These are phyloP conservation scores for Drosophila trapezifrons DNA, from an alignment of 1,140 invertebrate genomes.

Conservation along the genomic window DNA sequence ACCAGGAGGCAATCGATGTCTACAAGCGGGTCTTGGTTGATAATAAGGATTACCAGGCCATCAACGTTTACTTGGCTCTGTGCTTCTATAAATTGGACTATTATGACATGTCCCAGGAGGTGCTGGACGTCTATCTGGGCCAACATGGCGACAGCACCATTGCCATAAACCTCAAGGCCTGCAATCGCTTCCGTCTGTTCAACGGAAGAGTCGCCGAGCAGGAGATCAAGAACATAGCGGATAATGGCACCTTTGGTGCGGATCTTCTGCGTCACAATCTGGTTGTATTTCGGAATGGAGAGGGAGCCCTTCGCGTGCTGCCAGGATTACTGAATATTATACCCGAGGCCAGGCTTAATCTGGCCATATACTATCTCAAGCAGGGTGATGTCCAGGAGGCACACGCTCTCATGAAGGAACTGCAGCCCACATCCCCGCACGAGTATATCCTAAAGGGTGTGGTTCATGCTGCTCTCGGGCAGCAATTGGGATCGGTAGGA, in stretches of 20 bases:
- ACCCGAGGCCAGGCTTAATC: slow-evolving; percentile 97
- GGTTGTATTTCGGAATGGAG: slow-evolving; percentile 97
- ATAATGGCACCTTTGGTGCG: slow-evolving; percentile 94
- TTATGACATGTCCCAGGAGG: slow-evolving; percentile 96
- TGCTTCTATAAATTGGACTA: slow-evolving; percentile 99
- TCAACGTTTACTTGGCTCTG: slow-evolving; percentile 98
- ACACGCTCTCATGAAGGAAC: slow-evolving; percentile 94
- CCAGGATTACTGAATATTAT: slow-evolving; percentile 97
- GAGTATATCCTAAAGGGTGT: slow-evolving; percentile 99
- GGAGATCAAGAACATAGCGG: slow-evolving; percentile 91
- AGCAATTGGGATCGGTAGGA: slow-evolving; percentile 94
- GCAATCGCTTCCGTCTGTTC: slow-evolving; percentile 91
- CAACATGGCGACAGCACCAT: slow-evolving; percentile 97
- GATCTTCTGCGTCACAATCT: slow-evolving; percentile 98
- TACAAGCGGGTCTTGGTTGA: slow-evolving; percentile 97
- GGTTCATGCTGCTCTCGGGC: slow-evolving; percentile 96
- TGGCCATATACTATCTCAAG: slow-evolving; percentile 97
- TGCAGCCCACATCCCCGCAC: slow-evolving; percentile 96
- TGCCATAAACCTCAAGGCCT: slow-evolving; percentile 96
- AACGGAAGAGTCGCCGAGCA: slow-evolving; percentile 97
- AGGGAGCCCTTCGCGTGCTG: slow-evolving; percentile 95
- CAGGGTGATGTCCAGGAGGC: slow-evolving; percentile 96
- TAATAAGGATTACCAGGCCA: slow-evolving; percentile 96
- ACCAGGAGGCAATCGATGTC: slow-evolving; percentile 99
- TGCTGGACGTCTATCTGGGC: slow-evolving; percentile 96